Evolutionary conservation across 2,113 vertebrate genomes (phyloP).

Genomic region (Dipodomys merriami): DNA sequence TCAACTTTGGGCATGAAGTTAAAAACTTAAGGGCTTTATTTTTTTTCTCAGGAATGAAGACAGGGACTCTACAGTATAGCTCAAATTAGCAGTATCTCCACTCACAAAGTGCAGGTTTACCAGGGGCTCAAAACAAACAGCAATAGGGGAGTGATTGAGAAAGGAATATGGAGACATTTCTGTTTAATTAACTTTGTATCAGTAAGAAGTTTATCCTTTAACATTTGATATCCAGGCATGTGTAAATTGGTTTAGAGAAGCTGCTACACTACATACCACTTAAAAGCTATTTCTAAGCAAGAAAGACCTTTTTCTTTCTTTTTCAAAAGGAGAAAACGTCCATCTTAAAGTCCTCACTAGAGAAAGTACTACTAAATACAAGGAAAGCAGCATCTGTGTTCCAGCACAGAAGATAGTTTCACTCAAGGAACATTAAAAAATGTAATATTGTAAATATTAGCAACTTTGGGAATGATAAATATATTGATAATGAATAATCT

Average conservation of each 20-base stretch:
- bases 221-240: neutral
- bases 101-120: no score
- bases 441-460: neutral
- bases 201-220: neutral
- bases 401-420: neutral
- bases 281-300: neutral
- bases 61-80: no score
- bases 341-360: neutral
- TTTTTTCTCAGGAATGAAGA: no score
- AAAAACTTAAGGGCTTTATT: no score
- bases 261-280: neutral
- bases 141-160: neutral
- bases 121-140: no score
- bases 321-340: neutral
- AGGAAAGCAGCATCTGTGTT: neutral
- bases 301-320: neutral
- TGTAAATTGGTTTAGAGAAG: neutral
- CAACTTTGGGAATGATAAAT: neutral
- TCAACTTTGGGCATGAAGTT: no score
- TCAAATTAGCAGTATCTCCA: no score
- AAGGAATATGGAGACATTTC: neutral
- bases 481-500: neutral
- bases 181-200: neutral
- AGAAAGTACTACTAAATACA: neutral
- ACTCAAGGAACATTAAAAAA: neutral